phyloP scores from a whole-genome alignment of 2,113 vertebrate species.

The Erpornis zantholeuca region DNA sequence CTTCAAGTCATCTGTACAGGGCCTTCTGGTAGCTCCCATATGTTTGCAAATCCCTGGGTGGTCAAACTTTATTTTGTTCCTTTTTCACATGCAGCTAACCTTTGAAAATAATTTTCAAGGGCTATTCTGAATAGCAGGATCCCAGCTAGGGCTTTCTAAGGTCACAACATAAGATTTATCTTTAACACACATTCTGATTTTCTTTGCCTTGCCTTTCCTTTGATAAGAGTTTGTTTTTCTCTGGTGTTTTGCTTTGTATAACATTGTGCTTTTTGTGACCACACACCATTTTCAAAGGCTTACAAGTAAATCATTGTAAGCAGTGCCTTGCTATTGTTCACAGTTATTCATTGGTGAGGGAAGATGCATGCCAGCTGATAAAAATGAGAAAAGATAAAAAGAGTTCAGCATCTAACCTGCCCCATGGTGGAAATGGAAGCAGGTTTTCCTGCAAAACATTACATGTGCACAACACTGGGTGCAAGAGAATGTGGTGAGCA shows the following conservation, averaged over 20 bases:
- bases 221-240: background rate
- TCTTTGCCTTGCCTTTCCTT: conserved; percentile 37
- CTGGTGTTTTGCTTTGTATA: background rate
- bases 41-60: background rate
- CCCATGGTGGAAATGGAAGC: background rate
- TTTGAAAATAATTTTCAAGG: conserved; percentile 43
- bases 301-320: background rate
- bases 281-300: background rate
- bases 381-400: background rate
- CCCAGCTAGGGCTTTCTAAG: conserved; percentile 8
- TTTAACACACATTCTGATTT: conserved; percentile 40
- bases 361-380: background rate
- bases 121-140: background rate
- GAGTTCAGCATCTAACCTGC: background rate
- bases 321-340: background rate
- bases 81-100: background rate
- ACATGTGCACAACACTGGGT: background rate
- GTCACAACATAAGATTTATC: background rate
- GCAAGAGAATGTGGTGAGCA: background rate
- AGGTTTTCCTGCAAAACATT: background rate
- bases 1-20: background rate
- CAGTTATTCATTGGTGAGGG: background rate
- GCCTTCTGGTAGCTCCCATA: background rate
- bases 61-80: conserved; percentile 1
- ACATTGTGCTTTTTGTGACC: background rate